These are phyloP conservation scores for Papilio protenor DNA, from an alignment of 2,888 invertebrate genomes.

Conservation along the genomic window DNA sequence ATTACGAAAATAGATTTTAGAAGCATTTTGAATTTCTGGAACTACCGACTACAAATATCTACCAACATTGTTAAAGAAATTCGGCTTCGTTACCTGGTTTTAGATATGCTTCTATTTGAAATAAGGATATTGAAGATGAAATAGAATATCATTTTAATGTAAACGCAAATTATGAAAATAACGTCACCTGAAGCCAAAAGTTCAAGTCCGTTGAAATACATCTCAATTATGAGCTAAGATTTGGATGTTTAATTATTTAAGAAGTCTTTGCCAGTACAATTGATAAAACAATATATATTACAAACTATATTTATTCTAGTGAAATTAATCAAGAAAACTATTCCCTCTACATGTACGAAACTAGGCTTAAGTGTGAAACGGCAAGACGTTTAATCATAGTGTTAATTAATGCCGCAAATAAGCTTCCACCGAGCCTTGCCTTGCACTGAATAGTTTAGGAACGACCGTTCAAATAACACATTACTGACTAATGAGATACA, in stretches of 20 bases:
- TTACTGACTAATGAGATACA: constrained; percentile 23
- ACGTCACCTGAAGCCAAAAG: not conserved
- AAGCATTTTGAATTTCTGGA: not conserved
- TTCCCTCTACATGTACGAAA: constrained; percentile 2
- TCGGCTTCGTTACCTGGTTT: too few species aligned
- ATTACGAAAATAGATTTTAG: not conserved
- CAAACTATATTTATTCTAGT: not conserved
- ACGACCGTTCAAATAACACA: constrained; percentile 33
- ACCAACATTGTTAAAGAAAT: not conserved
- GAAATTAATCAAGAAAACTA: not conserved
- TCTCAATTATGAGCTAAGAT: too few species aligned
- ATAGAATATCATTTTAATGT: not conserved
- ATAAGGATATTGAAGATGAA: not conserved
- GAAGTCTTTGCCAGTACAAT: not conserved
- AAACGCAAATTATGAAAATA: not conserved
- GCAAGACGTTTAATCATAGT: constrained; percentile 40
- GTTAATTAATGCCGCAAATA: constrained; percentile 42
- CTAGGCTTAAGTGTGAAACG: constrained; percentile 15
- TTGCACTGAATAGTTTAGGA: constrained; percentile 34
- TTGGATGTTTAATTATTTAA: too few species aligned
- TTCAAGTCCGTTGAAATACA: not conserved
- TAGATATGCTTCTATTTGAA: not conserved
- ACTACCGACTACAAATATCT: not conserved
- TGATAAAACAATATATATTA: not conserved
- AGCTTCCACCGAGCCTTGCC: constrained; percentile 7